Evolutionary conservation across 2,888 invertebrate species (phyloP).

Genomic region (Acleris laterana): DNA sequence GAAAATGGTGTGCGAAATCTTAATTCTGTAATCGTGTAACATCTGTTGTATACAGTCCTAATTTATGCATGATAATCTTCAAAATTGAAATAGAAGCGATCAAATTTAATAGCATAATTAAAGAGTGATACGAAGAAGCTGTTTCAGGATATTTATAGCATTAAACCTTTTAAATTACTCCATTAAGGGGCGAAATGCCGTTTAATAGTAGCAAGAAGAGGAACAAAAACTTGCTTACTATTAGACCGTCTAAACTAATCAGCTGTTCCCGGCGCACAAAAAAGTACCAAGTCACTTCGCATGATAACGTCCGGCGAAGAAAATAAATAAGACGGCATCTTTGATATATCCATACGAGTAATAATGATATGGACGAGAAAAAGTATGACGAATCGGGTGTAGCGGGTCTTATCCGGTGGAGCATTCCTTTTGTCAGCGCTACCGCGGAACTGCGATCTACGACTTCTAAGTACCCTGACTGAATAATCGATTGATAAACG

Average conservation of each 20-base stretch:
- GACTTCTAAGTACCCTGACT: slow-evolving; percentile 1
- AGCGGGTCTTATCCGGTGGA: slow-evolving; percentile 63
- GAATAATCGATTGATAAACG: slow-evolving; percentile 28
- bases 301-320: slow-evolving; percentile 69
- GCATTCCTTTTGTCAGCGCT: slow-evolving; percentile 39
- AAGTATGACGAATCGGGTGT: slow-evolving; percentile 48
- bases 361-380: slow-evolving; percentile 64
- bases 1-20: too few relatives aligned
- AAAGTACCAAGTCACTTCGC: slow-evolving; percentile 70
- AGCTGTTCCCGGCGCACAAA: slow-evolving; percentile 63
- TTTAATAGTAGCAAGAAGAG: slow-evolving; percentile 56
- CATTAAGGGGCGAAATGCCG: slow-evolving; percentile 50
- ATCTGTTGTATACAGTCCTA: too few relatives aligned
- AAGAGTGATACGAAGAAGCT: neutral
- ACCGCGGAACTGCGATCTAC: neutral
- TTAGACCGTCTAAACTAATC: slow-evolving; percentile 67
- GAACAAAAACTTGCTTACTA: slow-evolving; percentile 64
- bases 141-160: slow-evolving; percentile 35
- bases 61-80: too few relatives aligned
- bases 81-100: neutral
- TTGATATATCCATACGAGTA: slow-evolving; percentile 59
- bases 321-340: slow-evolving; percentile 70
- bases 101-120: slow-evolving; percentile 4
- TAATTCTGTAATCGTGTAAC: too few relatives aligned
- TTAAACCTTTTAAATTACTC: slow-evolving; percentile 52